Conservation (phyloP, 53 echinoderm and acorn worm genomes). For the Apostichopus leukothele region DNA sequence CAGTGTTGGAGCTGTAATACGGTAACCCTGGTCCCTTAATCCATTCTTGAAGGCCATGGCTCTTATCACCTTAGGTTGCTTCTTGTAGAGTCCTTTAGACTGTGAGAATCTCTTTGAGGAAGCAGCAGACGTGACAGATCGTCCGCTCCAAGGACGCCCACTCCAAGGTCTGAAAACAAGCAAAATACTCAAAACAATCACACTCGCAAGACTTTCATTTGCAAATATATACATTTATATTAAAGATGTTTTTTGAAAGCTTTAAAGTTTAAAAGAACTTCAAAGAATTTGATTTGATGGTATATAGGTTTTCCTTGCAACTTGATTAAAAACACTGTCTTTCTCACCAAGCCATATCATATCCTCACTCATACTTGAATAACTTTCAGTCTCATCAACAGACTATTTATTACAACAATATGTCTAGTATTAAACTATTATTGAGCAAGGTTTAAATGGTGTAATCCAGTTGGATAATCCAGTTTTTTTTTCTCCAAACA, state of each 20-base stretch:
- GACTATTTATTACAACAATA: no score
- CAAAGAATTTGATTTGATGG: no score
- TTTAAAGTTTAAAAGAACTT: no score
- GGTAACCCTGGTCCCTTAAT: conserved; percentile 55
- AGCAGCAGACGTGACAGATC: conserved; percentile 64
- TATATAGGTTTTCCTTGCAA: no score
- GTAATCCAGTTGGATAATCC: no score
- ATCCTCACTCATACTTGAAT: no score
- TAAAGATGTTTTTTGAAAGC: background rate
- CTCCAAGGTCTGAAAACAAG: conserved; percentile 26
- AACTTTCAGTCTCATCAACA: no score
- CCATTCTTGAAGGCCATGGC: conserved; percentile 85
- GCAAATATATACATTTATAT: background rate
- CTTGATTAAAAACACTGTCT: no score
- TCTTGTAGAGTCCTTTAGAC: conserved; percentile 61
- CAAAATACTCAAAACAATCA: background rate
- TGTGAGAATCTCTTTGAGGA: conserved; percentile 55
- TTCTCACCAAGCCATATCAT: no score
- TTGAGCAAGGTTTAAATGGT: no score
- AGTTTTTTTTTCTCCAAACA: no score
- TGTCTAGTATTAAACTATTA: no score
- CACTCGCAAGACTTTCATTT: background rate
- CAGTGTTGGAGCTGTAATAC: conserved; percentile 82
- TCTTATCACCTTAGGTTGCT: conserved; percentile 80
- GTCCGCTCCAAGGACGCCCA: conserved; percentile 75